A percentile compares a stretch with the other conserved stretches of the same genome.
These are phyloP conservation scores for Agrilus mali DNA, from an alignment of 2,888 invertebrate species.

Conservation along the genomic window DNA sequence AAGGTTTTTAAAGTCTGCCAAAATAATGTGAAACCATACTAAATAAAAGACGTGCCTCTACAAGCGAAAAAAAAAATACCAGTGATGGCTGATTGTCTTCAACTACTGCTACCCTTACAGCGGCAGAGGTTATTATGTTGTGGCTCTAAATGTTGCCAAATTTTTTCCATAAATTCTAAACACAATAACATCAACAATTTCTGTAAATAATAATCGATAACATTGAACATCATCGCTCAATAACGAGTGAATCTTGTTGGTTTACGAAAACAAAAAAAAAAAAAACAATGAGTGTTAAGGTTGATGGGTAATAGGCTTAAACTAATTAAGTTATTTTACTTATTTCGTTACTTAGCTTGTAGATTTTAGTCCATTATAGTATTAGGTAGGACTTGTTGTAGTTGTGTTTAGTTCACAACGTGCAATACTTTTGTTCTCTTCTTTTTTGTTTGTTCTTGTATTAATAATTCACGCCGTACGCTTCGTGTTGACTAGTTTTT, in stretches of 20 bases:
- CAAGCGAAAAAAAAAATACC: no score
- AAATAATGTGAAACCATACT: no score
- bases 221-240: background rate
- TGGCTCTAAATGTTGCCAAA: background rate
- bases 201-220: conserved; percentile 1
- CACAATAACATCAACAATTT: conserved; percentile 1
- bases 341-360: conserved; percentile 29
- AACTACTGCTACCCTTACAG: no score
- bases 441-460: conserved; percentile 24
- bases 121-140: no score
- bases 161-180: background rate
- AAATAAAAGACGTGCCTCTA: no score
- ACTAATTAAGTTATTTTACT: conserved; percentile 13
- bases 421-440: conserved; percentile 27
- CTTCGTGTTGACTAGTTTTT: conserved; percentile 24
- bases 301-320: conserved; percentile 18
- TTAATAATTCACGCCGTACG: conserved; percentile 25
- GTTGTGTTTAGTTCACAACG: conserved; percentile 25
- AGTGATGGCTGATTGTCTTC: no score
- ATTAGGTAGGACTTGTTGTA: conserved; percentile 23
- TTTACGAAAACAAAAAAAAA: conserved; percentile 10
- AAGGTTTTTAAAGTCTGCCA: no score
- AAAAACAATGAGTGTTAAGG: conserved; percentile 16
- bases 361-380: conserved; percentile 33
- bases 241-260: conserved; percentile 7